Percentiles rank a stretch among this genome's conserved stretches.
Conservation (phyloP, 1,140 invertebrate species). For the Drosophila chauvacae region DNA sequence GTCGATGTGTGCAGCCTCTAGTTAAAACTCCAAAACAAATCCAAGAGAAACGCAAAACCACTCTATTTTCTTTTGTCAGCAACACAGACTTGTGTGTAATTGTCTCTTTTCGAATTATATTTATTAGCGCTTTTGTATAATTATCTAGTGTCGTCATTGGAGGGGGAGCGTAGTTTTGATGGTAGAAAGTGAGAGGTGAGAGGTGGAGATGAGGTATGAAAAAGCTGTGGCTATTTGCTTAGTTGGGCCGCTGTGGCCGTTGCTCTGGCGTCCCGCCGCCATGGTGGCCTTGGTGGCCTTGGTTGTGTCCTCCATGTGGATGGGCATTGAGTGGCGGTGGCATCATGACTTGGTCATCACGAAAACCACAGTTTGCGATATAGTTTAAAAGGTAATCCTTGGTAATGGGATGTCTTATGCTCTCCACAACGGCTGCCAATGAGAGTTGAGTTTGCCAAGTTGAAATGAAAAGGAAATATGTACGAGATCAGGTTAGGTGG, state of each 20-base stretch:
- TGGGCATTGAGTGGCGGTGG: conserved; percentile 86
- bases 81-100: conserved; percentile 34
- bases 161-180: neutral
- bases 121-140: conserved; percentile 38
- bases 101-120: conserved; percentile 28
- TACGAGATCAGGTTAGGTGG: no score
- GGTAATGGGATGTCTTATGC: conserved; percentile 92
- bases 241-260: conserved; percentile 8
- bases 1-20: no score
- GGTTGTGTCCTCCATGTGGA: neutral
- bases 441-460: neutral
- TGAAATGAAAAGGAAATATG: rapidly evolving
- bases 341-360: conserved; percentile 88
- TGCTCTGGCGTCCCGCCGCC: conserved; percentile 20
- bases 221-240: neutral
- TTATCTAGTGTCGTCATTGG: conserved; percentile 40
- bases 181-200: conserved; percentile 27
- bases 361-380: conserved; percentile 88
- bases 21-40: neutral
- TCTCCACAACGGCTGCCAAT: conserved; percentile 88
- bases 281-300: neutral
- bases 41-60: neutral
- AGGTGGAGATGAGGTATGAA: conserved; percentile 29
- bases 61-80: conserved; percentile 1
- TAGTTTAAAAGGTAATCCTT: conserved; percentile 91